A percentile compares a stretch with the other conserved stretches of the same genome.
These are phyloP conservation scores for Scaptomyza pallida DNA, from an alignment of 1,140 invertebrate genomes.

Conservation along the genomic window DNA sequence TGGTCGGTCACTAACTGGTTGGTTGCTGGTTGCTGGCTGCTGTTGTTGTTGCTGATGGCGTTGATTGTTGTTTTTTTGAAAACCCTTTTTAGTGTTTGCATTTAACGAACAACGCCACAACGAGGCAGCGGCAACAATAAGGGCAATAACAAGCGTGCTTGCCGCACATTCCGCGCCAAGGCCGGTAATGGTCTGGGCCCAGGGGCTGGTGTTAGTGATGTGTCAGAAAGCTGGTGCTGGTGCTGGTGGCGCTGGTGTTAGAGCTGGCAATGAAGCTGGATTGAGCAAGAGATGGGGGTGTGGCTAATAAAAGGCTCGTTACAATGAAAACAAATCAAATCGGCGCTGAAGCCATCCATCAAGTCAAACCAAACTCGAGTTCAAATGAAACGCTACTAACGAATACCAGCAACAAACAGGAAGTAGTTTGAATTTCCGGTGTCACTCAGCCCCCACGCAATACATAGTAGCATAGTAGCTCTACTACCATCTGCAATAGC, in stretches of 20 bases:
- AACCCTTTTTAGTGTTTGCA: constrained; percentile 81
- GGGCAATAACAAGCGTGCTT: constrained; percentile 67
- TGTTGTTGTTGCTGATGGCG: constrained; percentile 52
- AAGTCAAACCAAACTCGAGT: constrained; percentile 61
- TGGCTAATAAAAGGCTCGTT: constrained; percentile 80
- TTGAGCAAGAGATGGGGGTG: constrained; percentile 4
- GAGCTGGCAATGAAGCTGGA: background rate
- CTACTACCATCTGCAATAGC: constrained; percentile 14
- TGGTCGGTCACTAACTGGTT: constrained; percentile 48
- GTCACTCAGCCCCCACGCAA: constrained; percentile 52
- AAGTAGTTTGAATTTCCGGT: constrained; percentile 82
- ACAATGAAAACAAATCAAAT: constrained; percentile 82
- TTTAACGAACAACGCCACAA: constrained; percentile 80
- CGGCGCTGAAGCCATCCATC: constrained; percentile 71
- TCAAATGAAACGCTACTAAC: constrained; percentile 73
- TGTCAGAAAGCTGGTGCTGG: background rate
- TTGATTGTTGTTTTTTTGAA: constrained; percentile 63
- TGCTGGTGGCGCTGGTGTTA: background rate
- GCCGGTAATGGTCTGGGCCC: constrained; percentile 16
- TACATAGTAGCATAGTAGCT: background rate
- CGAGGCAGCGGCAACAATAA: constrained; percentile 69
- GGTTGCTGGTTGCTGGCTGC: constrained; percentile 18
- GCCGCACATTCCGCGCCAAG: constrained; percentile 44
- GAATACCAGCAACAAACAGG: constrained; percentile 70
- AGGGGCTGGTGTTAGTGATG: constrained; percentile 2